Evolutionary conservation across 1,140 invertebrate genomes (phyloP).

Genomic region (Whitmania pigra): DNA sequence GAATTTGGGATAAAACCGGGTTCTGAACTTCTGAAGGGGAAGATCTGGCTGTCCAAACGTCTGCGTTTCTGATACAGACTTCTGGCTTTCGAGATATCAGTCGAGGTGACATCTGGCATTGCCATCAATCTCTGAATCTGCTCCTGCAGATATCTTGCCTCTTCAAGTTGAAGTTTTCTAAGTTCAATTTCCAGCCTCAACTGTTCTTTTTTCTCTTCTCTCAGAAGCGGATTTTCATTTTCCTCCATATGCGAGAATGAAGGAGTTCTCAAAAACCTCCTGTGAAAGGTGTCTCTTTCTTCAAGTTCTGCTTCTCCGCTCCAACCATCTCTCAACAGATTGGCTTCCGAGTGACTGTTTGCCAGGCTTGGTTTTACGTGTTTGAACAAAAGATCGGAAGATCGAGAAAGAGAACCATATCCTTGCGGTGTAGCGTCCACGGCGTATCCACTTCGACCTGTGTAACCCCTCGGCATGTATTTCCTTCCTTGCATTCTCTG

Average conservation of each 20-base stretch:
- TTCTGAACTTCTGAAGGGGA: background rate
- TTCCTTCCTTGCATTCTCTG: background rate
- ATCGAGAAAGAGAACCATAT: conserved; percentile 19
- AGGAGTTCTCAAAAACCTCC: conserved; percentile 30
- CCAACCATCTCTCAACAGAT: conserved; percentile 12
- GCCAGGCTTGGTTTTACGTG: background rate
- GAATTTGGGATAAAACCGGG: too few species aligned
- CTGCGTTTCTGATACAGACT: conserved; percentile 18
- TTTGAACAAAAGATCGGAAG: conserved; percentile 17
- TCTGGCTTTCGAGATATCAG: conserved; percentile 15
- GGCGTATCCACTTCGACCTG: background rate
- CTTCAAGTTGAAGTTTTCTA: conserved; percentile 51
- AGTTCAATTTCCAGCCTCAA: conserved; percentile 55
- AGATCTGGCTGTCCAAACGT: background rate
- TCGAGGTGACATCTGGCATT: conserved; percentile 11
- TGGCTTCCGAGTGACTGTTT: conserved; percentile 22
- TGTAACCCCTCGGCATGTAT: background rate
- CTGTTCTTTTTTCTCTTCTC: conserved; percentile 27
- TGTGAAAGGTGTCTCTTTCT: background rate
- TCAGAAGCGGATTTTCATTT: conserved; percentile 33
- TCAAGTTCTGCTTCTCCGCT: background rate
- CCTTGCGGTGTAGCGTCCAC: background rate
- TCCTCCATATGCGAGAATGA: conserved; percentile 48
- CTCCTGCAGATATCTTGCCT: conserved; percentile 49
- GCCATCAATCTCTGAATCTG: conserved; percentile 38